Evolutionary conservation across 2,113 vertebrate genomes (phyloP).

Genomic region (Psittacara wagleri): DNA sequence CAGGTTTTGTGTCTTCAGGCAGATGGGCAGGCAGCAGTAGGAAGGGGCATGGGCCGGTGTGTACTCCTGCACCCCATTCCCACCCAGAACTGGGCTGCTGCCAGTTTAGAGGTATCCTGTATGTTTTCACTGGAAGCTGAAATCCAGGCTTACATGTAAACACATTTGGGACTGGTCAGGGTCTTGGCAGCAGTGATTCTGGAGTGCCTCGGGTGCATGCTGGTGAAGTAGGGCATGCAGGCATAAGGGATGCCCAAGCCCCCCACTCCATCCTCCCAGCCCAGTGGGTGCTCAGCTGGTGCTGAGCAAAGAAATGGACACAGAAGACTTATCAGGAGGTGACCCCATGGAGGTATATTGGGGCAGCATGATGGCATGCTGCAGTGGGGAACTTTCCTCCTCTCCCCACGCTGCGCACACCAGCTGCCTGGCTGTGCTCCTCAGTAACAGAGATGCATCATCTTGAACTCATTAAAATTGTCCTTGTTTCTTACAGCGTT

Average conservation of each 20-base stretch:
- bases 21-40: neutral
- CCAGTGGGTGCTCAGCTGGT: neutral
- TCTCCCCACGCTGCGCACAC: neutral
- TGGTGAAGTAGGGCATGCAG: accelerated
- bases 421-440: neutral
- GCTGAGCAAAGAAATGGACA: neutral
- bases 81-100: accelerated
- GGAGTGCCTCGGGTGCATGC: neutral
- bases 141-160: neutral
- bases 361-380: accelerated
- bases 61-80: neutral
- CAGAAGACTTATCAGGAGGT: neutral
- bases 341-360: accelerated
- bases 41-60: accelerated
- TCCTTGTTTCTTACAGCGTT: accelerated
- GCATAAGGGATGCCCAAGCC: accelerated
- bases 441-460: neutral
- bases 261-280: neutral
- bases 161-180: neutral
- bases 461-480: neutral
- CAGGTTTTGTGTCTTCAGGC: neutral
- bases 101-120: neutral
- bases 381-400: neutral
- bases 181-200: neutral
- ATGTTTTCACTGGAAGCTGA: neutral